Evolutionary conservation across 2,888 invertebrate genomes (phyloP), one percentile per base, ranked within the genome.

Genomic region (Caenorhabditis sp.): DNA sequence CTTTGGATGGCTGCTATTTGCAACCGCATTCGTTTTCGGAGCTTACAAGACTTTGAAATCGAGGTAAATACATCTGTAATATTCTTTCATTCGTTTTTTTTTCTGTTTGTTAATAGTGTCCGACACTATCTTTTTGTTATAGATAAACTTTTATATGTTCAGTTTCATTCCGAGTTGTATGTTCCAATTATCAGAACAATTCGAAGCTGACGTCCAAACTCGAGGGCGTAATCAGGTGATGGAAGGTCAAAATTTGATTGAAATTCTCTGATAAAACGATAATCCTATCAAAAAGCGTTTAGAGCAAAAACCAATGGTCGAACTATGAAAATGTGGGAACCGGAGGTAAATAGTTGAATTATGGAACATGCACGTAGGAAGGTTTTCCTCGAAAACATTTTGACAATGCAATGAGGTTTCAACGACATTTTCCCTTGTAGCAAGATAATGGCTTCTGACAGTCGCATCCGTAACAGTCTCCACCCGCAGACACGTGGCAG

Each of bases 371-470:
- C 32, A 32, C 32, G 32, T 32, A 32, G 32, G 9, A 32, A 32
- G 32, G 9, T 32, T 4, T 32, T 32, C 9, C 32, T 6, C 40
- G 9, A 40, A 2, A 13, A 40, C 6, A 2, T 40, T 40, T 13
- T 13, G 13, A 8, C 13, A 13, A n/a, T 47, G n/a, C 47, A 18
- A 47, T n/a, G n/a, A n/a, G n/a, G n/a, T n/a, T 62, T 61, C 20
- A 80, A 50, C 71, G 68, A 40, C 84, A 82, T 5, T 44, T 80
- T 62, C 82, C 82, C 44, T 84, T 84, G 51, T 79, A 79, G 69
- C 84, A 84, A 13, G 58, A 65, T 8, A 64, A 55, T 1, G 83
- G 83, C 58, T 65, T 68, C 53, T 72, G 65, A 47, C 82, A 84
- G 37, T 82, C 80, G 44, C 84, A 81, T 22, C 79, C 62, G 47